Evolutionary conservation across 2,888 invertebrate species (phyloP), one percentile per base, ranked within the genome.

Genomic region (Ophion slaviceki): DNA sequence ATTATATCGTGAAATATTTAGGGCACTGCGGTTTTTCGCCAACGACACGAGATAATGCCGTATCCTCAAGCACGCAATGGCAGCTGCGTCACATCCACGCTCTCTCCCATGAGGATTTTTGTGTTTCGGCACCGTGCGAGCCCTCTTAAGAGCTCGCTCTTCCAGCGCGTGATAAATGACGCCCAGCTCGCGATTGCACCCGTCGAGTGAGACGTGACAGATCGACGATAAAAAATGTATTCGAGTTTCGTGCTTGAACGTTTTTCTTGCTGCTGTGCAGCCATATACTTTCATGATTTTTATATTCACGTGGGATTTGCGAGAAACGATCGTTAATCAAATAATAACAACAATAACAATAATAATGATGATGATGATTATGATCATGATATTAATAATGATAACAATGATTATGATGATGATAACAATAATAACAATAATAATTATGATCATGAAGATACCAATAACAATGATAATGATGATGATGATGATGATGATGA

Each of bases 161-260:
- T 53, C 53, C 53, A 28, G 11, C 28, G 36, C 28, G 32, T 17
- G 24, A 66, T 66, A 66, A 66, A 32, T 32, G 24, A 32, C 11
- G 17, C 7, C 36, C 36, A 28, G 6, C 17, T 47, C 14, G 47
- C 36, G 53, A 74, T n/a, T 59, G 66, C 45, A 14, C 66, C 77
- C 77, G 64, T 67, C 77, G 47, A n/a, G 76, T 82, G 76, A 62
- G 64, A 53, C 53, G 53, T 53, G 53, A 53, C 71, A 36, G 71
- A 71, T 32, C 10, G 10, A 14, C 32, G n/a, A 71, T 71, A 71
- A 71, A 71, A 71, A 71, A 71, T 71, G 57, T n/a, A 59, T 71
- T 71, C 57, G 14, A 57, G n/a, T 36, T 57, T 32, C n/a, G 57
- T 3, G 28, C 53, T 57, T 53, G 11, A 11, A 11, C 53, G 53